These are phyloP conservation scores for Halictus ligatus DNA, from an alignment of 2,888 invertebrate genomes.

Conservation along the genomic window DNA sequence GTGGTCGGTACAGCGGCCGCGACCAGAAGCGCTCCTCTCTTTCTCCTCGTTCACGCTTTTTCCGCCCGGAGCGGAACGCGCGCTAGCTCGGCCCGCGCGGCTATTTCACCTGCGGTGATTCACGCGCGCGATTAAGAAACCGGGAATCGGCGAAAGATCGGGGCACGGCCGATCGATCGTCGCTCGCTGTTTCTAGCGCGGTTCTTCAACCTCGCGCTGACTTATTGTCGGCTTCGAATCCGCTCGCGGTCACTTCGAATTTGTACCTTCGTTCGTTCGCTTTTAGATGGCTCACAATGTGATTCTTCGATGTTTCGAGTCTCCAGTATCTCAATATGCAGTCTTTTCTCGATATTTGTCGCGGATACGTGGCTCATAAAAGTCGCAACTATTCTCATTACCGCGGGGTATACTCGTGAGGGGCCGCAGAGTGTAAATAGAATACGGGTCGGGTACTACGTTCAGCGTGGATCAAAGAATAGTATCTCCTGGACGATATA, in stretches of 20 bases:
- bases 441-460: too few species aligned
- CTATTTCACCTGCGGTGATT: slow-evolving; percentile 48
- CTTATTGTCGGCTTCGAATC: not conserved
- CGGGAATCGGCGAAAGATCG: not conserved
- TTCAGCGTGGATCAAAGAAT: too few species aligned
- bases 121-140: slow-evolving; percentile 47
- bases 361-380: too few species aligned
- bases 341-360: too few species aligned
- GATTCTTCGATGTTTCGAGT: not conserved
- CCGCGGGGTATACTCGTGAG: too few species aligned
- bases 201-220: not conserved
- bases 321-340: not conserved
- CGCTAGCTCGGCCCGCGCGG: slow-evolving; percentile 17
- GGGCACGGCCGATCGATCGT: not conserved
- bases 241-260: not conserved
- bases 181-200: not conserved
- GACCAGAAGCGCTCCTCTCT: slow-evolving; percentile 26
- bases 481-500: too few species aligned
- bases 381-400: too few species aligned
- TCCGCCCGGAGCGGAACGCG: slow-evolving; percentile 31
- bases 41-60: slow-evolving; percentile 47
- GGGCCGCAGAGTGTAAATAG: too few species aligned
- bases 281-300: not conserved
- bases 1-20: slow-evolving; percentile 31
- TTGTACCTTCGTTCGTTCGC: not conserved